phyloP scores from a whole-genome alignment of 2,888 invertebrate species.

The Agrotis clavis region DNA sequence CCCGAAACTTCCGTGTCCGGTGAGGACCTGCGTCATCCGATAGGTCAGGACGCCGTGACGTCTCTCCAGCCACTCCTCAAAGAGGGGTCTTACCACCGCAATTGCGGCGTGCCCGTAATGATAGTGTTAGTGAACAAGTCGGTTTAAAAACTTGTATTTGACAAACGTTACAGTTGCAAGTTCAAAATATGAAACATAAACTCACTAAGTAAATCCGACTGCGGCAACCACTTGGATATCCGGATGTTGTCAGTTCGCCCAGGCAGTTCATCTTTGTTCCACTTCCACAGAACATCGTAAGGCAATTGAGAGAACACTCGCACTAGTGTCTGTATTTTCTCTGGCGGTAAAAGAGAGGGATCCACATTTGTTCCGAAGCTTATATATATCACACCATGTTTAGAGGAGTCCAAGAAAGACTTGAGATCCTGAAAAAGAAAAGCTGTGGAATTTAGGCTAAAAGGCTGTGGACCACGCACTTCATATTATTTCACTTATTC shows the following conservation, averaged over 20 bases:
- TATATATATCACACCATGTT: constrained; percentile 76
- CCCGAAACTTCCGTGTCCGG: no score
- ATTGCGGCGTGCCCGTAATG: no score
- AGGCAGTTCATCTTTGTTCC: constrained; percentile 73
- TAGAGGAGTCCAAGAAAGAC: constrained; percentile 73
- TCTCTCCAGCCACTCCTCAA: no score
- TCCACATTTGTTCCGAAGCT: constrained; percentile 79
- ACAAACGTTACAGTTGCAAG: no score
- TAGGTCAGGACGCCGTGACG: no score
- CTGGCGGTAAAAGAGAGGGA: constrained; percentile 69
- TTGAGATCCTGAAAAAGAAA: constrained; percentile 73
- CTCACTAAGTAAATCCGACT: constrained; percentile 72
- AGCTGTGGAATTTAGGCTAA: neutral
- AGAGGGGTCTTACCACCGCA: no score
- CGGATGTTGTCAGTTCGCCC: constrained; percentile 73
- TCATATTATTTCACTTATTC: neutral
- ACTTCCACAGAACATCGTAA: constrained; percentile 80
- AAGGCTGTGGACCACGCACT: neutral
- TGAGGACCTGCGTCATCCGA: no score
- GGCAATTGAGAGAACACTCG: constrained; percentile 74
- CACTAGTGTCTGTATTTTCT: constrained; percentile 71
- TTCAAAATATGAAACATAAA: neutral
- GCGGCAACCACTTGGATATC: constrained; percentile 80
- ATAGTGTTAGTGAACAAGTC: no score
- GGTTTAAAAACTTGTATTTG: no score